Base-by-base conservation (phyloP, 1,140 invertebrate species). In the Caenorhabditis latens region DNA sequence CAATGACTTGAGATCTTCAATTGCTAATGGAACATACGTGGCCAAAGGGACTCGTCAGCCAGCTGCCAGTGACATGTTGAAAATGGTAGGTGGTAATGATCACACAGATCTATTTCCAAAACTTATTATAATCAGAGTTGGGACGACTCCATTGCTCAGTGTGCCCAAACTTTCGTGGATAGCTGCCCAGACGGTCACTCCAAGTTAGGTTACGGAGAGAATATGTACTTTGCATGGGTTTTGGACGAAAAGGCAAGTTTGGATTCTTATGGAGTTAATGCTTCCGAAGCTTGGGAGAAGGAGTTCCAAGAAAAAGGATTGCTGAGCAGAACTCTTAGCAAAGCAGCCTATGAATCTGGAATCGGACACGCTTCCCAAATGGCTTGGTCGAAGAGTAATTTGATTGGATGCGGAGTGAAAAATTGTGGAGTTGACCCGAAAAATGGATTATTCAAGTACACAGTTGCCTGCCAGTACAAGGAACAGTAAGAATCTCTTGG, bases 381-480 rank as follows among this genome's bases (percentile, higher is more conserved):
- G 57, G 57, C 7, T 19, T 58, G 57, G 57, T 14, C 57, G n/a
- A n/a, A 8, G n/a, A n/a, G 16, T 8, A 21, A 21, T 8, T n/a
- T n/a, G 4, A 58, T 58, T 58, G 57, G 57, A 58, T 58, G 57
- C n/a, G 57, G 57, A 5, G 57, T n/a, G 16, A 58, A 58, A n/a
- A 58, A 58, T n/a, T 58, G 57, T 21, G 57, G 57, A 58, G 57
- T 58, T 58, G 57, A 58, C n/a, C n/a, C 50, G 11, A 53, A 53
- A 53, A 53, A 53, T 16, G 50, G 50, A 53, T 14, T 58, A 4
- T 21, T 5, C 57, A 58, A 19, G n/a, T 16, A n/a, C 57, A 58
- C 57, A 21, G 57, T 58, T 8, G 57, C n/a, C n/a, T 58, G 57
- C n/a, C 57, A 58, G 16, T 58, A 58, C 57, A 16, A 6, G 8